Base-by-base conservation (phyloP, 2,113 vertebrate genomes). In the Phrynosoma platyrhinos region DNA sequence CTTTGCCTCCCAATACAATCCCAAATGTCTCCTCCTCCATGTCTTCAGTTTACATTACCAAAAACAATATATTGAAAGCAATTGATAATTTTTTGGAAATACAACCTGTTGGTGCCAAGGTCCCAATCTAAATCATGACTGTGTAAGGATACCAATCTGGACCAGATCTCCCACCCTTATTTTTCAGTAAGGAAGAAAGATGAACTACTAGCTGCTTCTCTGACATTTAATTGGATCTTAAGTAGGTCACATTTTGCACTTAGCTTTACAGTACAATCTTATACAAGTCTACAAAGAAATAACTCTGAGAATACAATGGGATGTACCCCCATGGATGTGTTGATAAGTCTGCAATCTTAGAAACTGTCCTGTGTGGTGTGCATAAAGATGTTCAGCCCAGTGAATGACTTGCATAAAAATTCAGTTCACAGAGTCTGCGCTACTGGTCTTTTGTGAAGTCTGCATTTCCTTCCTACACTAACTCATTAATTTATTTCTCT, bases 401-500 rank as follows among this genome's bases (percentile, higher is more conserved):
- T 14, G 40, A n/a, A 72, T 14, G 25, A 40, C 12, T 52, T 27
- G 13, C 36, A 36, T 74, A 82, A 82, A 64, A 87, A 76, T 88
- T 32, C 30, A 88, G 12, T 82, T 58, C 71, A 76, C 27, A 30
- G 47, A 10, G 8, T 4, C 72, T 14, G 40, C 40, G 66, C n/a
- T 82, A 36, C 10, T 18, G 25, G 25, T 69, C 32, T 9, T 7
- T 62, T 81, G 53, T 42, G 40, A 82, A 64, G 5, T 76, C 69
- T 42, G 18, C 52, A 47, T 69, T 79, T 40, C 75, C 12, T 47
- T 52, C 62, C 6, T 40, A 27, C 12, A 27, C 9, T 42, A 32
- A 81, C 53, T 58, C 79, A 88, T 88, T 77, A 53, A 53, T 66
- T 88, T 40, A 30, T 9, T n/a, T 78, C 68, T n/a, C 27, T 88